phyloP scores from a whole-genome alignment of 23 tunicate species.

The Trididemnum miniatum region DNA sequence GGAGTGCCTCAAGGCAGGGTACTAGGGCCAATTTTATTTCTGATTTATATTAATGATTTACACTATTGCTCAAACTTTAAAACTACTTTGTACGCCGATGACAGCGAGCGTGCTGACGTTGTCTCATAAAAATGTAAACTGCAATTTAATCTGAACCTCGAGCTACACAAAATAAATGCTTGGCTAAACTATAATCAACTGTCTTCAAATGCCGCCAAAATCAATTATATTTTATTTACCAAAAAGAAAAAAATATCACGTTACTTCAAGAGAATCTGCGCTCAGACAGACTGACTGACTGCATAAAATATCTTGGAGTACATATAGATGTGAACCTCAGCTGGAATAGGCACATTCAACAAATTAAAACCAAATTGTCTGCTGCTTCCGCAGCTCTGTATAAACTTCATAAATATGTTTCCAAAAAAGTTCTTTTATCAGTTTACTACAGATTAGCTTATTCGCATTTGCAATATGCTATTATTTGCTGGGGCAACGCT shows the following conservation, averaged over 20 bases:
- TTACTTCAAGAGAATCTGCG: not conserved
- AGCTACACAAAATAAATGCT: not conserved
- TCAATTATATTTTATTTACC: not conserved
- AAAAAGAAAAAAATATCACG: no score
- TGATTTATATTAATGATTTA: slow-evolving; percentile 30
- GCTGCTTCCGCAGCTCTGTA: not conserved
- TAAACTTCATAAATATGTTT: slow-evolving; percentile 6
- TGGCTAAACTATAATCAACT: not conserved
- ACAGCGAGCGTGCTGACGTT: not conserved
- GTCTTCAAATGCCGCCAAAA: not conserved
- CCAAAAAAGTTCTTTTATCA: not conserved
- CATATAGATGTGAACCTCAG: slow-evolving; percentile 1
- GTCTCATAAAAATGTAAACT: not conserved
- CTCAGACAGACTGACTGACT: not conserved
- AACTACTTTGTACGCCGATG: slow-evolving; percentile 24
- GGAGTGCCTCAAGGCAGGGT: slow-evolving; percentile 27
- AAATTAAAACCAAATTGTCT: not conserved
- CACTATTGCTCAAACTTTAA: not conserved
- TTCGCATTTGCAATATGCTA: no score
- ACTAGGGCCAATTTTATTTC: slow-evolving; percentile 7
- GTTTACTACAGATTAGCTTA: no score
- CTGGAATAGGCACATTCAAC: slow-evolving; percentile 2
- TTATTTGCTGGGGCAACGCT: no score
- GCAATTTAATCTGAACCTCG: not conserved
- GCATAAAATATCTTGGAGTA: slow-evolving; percentile 2